Base-by-base conservation (phyloP, 2,797 vertebrate species). In the Sebastes nivosus region DNA sequence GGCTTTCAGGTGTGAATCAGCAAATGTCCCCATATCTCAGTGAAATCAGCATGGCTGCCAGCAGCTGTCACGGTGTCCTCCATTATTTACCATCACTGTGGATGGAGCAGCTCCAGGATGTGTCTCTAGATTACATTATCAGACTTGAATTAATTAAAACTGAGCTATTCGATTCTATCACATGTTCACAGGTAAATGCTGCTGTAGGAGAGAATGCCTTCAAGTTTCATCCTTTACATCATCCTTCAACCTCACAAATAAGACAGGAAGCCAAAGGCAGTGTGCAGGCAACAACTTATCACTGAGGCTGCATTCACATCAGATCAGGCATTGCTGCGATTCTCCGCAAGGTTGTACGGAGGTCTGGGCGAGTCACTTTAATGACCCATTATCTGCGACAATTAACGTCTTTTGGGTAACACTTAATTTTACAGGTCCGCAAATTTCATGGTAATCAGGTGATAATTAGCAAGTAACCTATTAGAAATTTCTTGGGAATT, bases 51-150 rank as follows among this genome's bases (percentile, higher is more conserved):
- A 18, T 6, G 60, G 65, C 30, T 76, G 52, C 60, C 50, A 57
- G 50, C 69, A 72, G 59, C 52, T 82, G 61, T 74, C 75, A 77
- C 50, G 22, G 61, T 59, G 54, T 81, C 30, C n/a, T 67, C 18
- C 25, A 50, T 73, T 80, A 76, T 79, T 87, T 77, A 75, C n/a
- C 42, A 59, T 69, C 25, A n/a, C 18, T 7, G 54, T 70, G 42
- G 2, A 42, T 60, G 29, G 25, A 81, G 52, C 64, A 55, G 30
- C 68, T 79, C 36, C 63, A 81, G 73, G 54, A 65, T 77, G 67
- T 68, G 52, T 72, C 57, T 59, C 14, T 16, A 58, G 61, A 80
- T 71, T 38, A 58, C 34, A 74, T 64, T 55, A 50, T 76, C 64
- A 27, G 24, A 55, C 27, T 25, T 24, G 25, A 67, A 77, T 72